phyloP scores from a whole-genome alignment of 2,113 vertebrate species.

The Poecilia latipinna region DNA sequence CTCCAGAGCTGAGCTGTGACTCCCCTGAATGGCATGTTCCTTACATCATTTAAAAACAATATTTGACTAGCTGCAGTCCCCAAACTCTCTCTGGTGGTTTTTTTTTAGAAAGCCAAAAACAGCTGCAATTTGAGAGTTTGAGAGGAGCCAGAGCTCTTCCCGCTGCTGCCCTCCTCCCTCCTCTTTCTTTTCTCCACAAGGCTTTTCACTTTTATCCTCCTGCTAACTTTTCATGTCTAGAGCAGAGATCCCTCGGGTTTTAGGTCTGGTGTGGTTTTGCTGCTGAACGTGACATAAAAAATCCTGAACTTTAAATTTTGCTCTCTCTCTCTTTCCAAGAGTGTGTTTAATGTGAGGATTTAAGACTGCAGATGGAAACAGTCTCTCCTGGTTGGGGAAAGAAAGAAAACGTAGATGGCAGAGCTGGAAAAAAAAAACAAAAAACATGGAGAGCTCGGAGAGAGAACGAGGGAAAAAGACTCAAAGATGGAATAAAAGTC shows the following conservation, averaged over 20 bases:
- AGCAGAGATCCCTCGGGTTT: slow-evolving; percentile 36
- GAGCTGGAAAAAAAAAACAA: slow-evolving; percentile 23
- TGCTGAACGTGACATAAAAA: slow-evolving; percentile 58
- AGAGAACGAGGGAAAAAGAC: not conserved
- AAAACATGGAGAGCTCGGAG: not conserved
- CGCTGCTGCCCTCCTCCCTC: slow-evolving; percentile 14
- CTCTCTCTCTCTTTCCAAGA: not conserved
- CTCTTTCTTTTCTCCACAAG: slow-evolving; percentile 14
- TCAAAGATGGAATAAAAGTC: slow-evolving; percentile 5
- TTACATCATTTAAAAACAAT: slow-evolving; percentile 69
- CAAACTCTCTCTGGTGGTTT: slow-evolving; percentile 38
- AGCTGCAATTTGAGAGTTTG: slow-evolving; percentile 57
- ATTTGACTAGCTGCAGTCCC: slow-evolving; percentile 68
- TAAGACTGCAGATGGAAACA: slow-evolving; percentile 35
- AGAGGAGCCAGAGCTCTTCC: slow-evolving; percentile 39
- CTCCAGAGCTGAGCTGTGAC: slow-evolving; percentile 45
- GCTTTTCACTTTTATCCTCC: slow-evolving; percentile 31
- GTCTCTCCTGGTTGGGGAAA: slow-evolving; percentile 10
- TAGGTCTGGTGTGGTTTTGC: slow-evolving; percentile 40
- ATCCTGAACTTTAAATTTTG: slow-evolving; percentile 15
- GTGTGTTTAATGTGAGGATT: slow-evolving; percentile 24
- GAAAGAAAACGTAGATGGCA: slow-evolving; percentile 3
- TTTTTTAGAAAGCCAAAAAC: slow-evolving; percentile 26
- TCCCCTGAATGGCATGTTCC: slow-evolving; percentile 45
- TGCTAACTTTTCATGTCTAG: slow-evolving; percentile 46